These are phyloP conservation scores for Parascotia fuliginaria DNA, from an alignment of 2,888 invertebrate species.

Conservation along the genomic window DNA sequence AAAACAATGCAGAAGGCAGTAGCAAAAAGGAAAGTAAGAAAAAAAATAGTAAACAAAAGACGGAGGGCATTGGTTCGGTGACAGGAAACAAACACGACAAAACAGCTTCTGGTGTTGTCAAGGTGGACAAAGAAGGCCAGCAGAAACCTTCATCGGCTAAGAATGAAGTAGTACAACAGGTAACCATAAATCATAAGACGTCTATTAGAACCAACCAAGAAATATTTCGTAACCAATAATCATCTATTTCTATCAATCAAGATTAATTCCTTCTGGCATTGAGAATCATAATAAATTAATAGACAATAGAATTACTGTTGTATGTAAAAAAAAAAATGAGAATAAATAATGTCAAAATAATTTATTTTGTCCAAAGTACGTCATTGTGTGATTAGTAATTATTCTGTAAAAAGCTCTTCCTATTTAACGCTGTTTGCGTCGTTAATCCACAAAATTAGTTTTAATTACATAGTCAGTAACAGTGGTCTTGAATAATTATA, in stretches of 20 bases:
- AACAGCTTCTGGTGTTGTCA: slow-evolving; percentile 56
- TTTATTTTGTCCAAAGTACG: slow-evolving; percentile 1
- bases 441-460: slow-evolving; percentile 33
- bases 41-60: slow-evolving; percentile 86
- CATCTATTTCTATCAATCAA: slow-evolving; percentile 4
- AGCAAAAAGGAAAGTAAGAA: slow-evolving; percentile 88
- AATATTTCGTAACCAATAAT: not conserved
- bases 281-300: not conserved
- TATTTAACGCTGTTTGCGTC: slow-evolving; percentile 29
- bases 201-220: slow-evolving; percentile 15
- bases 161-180: slow-evolving; percentile 67
- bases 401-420: not conserved
- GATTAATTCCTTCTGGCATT: slow-evolving; percentile 3
- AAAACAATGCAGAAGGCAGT: slow-evolving; percentile 86
- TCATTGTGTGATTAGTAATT: slow-evolving; percentile 13
- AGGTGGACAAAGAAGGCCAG: slow-evolving; percentile 66
- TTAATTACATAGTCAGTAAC: slow-evolving; percentile 14
- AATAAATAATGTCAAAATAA: too few species aligned
- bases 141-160: slow-evolving; percentile 63
- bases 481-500: slow-evolving; percentile 5
- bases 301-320: not conserved
- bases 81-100: slow-evolving; percentile 76
- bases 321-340: too few species aligned
- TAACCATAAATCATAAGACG: slow-evolving; percentile 39
- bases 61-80: slow-evolving; percentile 80